Percentiles rank a stretch among this genome's conserved stretches.
Evolutionary conservation across 2,797 vertebrate genomes (phyloP).

Genomic region (Sarcophilus harrisii): DNA sequence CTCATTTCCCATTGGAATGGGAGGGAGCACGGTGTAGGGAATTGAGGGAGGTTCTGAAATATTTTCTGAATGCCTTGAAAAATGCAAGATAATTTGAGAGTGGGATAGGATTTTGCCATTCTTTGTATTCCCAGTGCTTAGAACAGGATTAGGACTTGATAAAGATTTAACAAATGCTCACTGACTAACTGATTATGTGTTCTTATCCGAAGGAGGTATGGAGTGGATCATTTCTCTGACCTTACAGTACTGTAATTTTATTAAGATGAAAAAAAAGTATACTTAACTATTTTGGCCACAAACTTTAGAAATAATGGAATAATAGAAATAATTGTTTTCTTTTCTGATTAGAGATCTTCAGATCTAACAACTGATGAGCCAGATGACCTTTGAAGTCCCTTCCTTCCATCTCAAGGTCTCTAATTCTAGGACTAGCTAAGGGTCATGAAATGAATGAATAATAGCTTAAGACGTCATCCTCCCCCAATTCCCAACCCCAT

Average conservation of each 20-base stretch:
- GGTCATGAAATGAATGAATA: neutral
- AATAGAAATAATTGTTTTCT: neutral
- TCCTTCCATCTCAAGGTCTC: neutral
- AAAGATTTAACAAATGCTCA: neutral
- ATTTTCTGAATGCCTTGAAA: neutral
- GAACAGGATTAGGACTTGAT: neutral
- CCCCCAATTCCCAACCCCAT: neutral
- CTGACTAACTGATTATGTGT: neutral
- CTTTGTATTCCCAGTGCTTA: neutral
- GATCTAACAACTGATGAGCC: neutral
- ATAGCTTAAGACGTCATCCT: neutral
- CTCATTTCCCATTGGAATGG: neutral
- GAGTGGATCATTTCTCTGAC: neutral
- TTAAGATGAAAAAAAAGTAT: constrained; percentile 1
- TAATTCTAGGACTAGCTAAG: neutral
- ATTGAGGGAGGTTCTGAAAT: neutral
- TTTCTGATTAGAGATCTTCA: neutral
- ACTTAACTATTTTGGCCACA: neutral
- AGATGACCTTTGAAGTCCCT: neutral
- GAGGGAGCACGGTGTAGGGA: neutral
- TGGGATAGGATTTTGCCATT: neutral
- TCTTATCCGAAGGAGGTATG: neutral
- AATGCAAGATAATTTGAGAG: neutral
- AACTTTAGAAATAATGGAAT: neutral
- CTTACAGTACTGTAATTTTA: neutral